Conservation (phyloP, 2,113 vertebrate genomes). For the Orycteropus afer region DNA sequence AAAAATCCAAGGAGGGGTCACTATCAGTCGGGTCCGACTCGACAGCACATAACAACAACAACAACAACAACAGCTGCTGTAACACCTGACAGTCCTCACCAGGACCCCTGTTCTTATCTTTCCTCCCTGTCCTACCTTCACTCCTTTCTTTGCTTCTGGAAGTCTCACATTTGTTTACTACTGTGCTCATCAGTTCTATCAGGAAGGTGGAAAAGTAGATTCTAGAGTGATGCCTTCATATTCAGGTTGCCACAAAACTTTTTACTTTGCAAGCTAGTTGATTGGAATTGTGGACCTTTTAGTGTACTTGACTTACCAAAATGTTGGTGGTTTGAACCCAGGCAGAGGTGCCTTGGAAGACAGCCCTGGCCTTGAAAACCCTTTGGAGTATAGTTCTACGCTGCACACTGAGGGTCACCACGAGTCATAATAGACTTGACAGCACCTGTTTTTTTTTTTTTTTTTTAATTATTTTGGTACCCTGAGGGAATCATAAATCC, state of each 20-base stretch:
- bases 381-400: neutral
- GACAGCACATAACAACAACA: too few species aligned
- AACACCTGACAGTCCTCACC: too few species aligned
- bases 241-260: neutral
- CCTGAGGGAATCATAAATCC: neutral
- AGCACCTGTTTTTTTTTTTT: too few species aligned
- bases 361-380: neutral
- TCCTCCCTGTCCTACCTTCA: neutral
- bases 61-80: too few species aligned
- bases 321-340: neutral
- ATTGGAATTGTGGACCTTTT: neutral
- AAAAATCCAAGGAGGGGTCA: too few species aligned
- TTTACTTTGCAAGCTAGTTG: neutral
- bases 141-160: neutral
- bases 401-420: neutral
- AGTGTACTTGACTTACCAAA: too few species aligned
- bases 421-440: neutral
- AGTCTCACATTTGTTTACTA: neutral
- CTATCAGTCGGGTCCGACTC: too few species aligned
- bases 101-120: neutral
- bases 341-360: neutral
- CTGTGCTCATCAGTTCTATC: neutral
- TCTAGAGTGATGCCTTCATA: neutral
- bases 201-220: neutral
- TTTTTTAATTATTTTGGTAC: too few species aligned